Conservation (phyloP, 2,888 invertebrate genomes). For the Dynastes hyllus region DNA sequence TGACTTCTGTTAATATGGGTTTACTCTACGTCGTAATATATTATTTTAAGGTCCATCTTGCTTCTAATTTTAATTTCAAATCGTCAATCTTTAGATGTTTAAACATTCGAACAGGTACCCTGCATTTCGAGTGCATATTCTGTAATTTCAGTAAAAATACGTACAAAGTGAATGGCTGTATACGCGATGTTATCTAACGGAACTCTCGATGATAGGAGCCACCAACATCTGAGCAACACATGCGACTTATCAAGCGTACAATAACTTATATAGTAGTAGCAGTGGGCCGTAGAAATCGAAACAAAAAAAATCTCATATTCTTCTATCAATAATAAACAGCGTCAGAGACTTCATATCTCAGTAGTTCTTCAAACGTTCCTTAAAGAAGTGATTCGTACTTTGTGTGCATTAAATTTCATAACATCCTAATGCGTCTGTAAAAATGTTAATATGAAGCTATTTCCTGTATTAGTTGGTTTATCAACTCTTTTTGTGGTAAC, state of each 20-base stretch:
- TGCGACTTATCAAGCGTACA: slow-evolving; percentile 25
- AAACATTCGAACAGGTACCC: not conserved
- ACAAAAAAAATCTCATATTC: slow-evolving; percentile 18
- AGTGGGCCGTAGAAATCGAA: not conserved
- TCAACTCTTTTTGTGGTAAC: not conserved
- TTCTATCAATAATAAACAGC: slow-evolving; percentile 22
- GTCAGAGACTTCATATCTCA: slow-evolving; percentile 1
- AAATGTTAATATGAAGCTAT: slow-evolving; percentile 22
- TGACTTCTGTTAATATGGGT: too few species aligned
- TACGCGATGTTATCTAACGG: slow-evolving; percentile 10
- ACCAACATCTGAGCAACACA: slow-evolving; percentile 34
- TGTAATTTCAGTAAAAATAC: not conserved
- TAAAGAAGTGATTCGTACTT: not conserved
- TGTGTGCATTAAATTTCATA: not conserved
- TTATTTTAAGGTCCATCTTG: not conserved
- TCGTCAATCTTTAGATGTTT: not conserved
- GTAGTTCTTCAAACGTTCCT: not conserved
- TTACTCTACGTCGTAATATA: not conserved
- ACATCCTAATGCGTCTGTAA: not conserved
- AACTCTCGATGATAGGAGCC: slow-evolving; percentile 15
- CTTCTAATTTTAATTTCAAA: not conserved
- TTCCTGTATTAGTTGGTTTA: slow-evolving; percentile 3
- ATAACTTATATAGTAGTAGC: slow-evolving; percentile 4
- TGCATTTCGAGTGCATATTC: not conserved
- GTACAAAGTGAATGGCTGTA: not conserved